Evolutionary conservation across 1,140 invertebrate species (phyloP).

Genomic region (Bombus confusus): DNA sequence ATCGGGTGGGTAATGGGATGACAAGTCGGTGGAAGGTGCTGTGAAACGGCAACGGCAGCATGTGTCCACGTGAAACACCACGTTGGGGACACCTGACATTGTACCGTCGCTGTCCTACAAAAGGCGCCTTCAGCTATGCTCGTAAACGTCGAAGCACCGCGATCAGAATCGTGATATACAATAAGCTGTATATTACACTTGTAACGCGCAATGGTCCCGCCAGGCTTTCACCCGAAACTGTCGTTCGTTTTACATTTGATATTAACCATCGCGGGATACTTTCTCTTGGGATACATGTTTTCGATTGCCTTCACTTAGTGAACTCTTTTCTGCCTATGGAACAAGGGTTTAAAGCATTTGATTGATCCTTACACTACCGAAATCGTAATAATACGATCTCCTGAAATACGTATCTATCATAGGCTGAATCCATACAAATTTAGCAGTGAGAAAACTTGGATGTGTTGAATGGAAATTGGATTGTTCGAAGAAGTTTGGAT

Average conservation of each 20-base stretch:
- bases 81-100: conserved; percentile 65
- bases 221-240: conserved; percentile 34
- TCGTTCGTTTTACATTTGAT: conserved; percentile 44
- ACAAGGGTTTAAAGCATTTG: too few species aligned
- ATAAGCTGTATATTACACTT: conserved; percentile 71
- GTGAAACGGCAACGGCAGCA: conserved; percentile 30
- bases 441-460: too few species aligned
- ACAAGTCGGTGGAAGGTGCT: conserved; percentile 45
- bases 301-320: not conserved
- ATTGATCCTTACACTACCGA: too few species aligned
- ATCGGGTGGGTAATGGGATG: not conserved
- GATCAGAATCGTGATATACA: conserved; percentile 65
- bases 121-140: conserved; percentile 50
- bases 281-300: not conserved
- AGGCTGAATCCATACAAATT: too few species aligned
- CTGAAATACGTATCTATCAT: too few species aligned
- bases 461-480: too few species aligned
- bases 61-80: conserved; percentile 48
- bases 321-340: not conserved
- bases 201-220: conserved; percentile 60
- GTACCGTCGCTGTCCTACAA: conserved; percentile 64
- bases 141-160: conserved; percentile 66
- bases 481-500: too few species aligned
- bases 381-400: too few species aligned
- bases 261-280: conserved; percentile 18